A percentile compares a stretch with the other conserved stretches of the same genome.
Conservation (phyloP, 1,140 invertebrate genomes). For the Centruroides vittatus region DNA sequence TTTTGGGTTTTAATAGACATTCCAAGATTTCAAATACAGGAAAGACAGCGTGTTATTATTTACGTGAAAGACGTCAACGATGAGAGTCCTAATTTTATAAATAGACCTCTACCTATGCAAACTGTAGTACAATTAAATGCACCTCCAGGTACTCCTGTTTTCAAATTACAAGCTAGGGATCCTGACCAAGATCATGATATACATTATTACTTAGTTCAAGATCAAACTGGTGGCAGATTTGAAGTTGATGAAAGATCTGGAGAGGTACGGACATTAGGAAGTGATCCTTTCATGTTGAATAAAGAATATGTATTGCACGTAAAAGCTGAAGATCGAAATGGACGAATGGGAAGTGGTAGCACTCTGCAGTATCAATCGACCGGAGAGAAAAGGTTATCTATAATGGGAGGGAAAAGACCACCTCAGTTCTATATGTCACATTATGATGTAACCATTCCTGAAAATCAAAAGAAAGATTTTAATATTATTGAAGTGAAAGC, state of each 20-base stretch:
- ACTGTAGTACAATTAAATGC: background rate
- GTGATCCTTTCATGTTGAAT: constrained; percentile 79
- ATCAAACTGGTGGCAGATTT: constrained; percentile 51
- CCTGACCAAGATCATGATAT: too few species aligned
- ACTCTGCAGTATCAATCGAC: constrained; percentile 56
- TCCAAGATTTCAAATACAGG: constrained; percentile 3
- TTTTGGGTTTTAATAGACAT: constrained; percentile 58
- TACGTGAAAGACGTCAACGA: too few species aligned
- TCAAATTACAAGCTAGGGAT: too few species aligned
- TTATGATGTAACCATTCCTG: constrained; percentile 85
- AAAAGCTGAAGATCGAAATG: constrained; percentile 88
- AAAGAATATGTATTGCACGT: constrained; percentile 93
- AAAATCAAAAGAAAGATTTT: constrained; percentile 87
- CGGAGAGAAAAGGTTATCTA: constrained; percentile 73
- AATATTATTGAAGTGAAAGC: constrained; percentile 91
- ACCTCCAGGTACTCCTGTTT: too few species aligned
- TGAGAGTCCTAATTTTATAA: too few species aligned
- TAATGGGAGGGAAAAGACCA: constrained; percentile 83
- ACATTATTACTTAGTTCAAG: too few species aligned
- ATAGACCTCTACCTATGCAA: too few species aligned
- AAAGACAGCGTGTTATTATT: too few species aligned
- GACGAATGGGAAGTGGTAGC: constrained; percentile 60
- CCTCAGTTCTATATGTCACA: constrained; percentile 87
- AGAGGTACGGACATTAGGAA: constrained; percentile 77
- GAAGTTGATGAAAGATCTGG: constrained; percentile 86